These are phyloP conservation scores for Microcebus tavaratra DNA, from an alignment of 2,113 vertebrate species.

Conservation along the genomic window DNA sequence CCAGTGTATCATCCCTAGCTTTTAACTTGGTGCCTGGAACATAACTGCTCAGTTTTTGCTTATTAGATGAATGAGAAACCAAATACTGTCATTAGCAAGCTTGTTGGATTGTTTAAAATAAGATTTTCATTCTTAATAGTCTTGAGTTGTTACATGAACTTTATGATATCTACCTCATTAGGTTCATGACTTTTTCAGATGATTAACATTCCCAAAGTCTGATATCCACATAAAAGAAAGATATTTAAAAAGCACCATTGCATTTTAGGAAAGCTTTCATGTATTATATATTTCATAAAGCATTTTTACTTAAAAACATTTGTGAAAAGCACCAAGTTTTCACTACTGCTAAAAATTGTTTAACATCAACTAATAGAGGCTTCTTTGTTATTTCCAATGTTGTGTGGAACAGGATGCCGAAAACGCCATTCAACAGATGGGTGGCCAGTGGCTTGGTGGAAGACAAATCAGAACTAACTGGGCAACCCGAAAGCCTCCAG, in stretches of 20 bases:
- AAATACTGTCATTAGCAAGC: background rate
- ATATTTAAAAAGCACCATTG: slow-evolving; percentile 15
- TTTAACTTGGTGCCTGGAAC: background rate
- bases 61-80: slow-evolving; percentile 21
- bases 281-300: slow-evolving; percentile 20
- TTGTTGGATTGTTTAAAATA: background rate
- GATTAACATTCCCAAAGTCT: slow-evolving; percentile 5
- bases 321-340: slow-evolving; percentile 35
- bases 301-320: slow-evolving; percentile 22
- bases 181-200: background rate
- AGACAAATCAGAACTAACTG: slow-evolving; percentile 99
- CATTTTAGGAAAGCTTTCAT: slow-evolving; percentile 21
- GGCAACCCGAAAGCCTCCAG: slow-evolving; percentile 98
- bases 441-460: slow-evolving; percentile 98
- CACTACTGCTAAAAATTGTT: slow-evolving; percentile 32
- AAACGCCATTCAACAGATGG: slow-evolving; percentile 99
- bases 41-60: background rate
- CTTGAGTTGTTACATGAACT: background rate
- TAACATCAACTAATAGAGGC: slow-evolving; percentile 54
- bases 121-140: background rate
- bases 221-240: slow-evolving; percentile 14
- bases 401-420: slow-evolving; percentile 91
- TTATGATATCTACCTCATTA: background rate
- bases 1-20: background rate
- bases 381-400: slow-evolving; percentile 73